These are phyloP conservation scores for Linepithema humile DNA, from an alignment of 1,140 invertebrate genomes.

Conservation along the genomic window DNA sequence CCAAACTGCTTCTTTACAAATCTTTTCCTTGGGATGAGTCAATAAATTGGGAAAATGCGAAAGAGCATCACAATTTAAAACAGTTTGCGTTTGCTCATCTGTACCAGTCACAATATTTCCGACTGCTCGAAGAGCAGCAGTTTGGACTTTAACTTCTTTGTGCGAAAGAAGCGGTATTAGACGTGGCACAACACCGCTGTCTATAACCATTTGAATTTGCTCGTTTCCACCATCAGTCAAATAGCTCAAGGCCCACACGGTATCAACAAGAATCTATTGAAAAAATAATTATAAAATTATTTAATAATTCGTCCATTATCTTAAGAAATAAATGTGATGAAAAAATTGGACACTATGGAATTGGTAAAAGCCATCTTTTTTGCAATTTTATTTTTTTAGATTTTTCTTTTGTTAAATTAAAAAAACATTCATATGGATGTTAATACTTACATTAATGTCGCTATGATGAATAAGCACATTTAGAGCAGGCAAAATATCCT, in stretches of 20 bases:
- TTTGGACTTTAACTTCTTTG: slow-evolving; percentile 98
- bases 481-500: slow-evolving; percentile 97
- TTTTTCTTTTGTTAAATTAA: background rate
- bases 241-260: slow-evolving; percentile 99
- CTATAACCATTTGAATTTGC: slow-evolving; percentile 99
- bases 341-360: slow-evolving; percentile 13
- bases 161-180: slow-evolving; percentile 97
- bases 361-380: background rate
- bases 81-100: slow-evolving; percentile 97
- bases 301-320: background rate
- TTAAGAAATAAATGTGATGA: background rate
- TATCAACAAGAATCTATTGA: slow-evolving; percentile 97
- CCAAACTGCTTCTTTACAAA: slow-evolving; percentile 98
- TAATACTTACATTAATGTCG: slow-evolving; percentile 95
- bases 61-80: slow-evolving; percentile 90
- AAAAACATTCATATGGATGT: background rate
- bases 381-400: too few relatives aligned
- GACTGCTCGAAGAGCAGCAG: slow-evolving; percentile 97
- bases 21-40: slow-evolving; percentile 94
- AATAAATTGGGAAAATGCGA: slow-evolving; percentile 96
- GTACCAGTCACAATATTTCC: slow-evolving; percentile 99
- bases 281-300: slow-evolving; percentile 54
- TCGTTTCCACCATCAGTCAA: slow-evolving; percentile 99
- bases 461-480: slow-evolving; percentile 97
- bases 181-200: slow-evolving; percentile 96